Conservation (phyloP, 2,888 invertebrate genomes). For the Folsomia manolachei region DNA sequence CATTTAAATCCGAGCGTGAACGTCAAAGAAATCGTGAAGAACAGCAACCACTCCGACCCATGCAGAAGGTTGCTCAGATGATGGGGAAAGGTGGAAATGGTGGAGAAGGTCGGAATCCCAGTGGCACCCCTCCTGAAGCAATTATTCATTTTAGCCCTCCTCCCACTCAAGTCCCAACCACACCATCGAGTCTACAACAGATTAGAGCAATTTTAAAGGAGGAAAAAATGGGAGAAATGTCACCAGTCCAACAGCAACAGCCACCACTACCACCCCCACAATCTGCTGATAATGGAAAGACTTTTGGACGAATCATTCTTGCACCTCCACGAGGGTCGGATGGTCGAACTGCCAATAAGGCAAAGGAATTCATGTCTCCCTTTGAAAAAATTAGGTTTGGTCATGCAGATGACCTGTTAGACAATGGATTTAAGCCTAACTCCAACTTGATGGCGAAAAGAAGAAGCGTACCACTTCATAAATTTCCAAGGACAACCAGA, state of each 20-base stretch:
- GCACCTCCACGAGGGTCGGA: slow-evolving; percentile 49
- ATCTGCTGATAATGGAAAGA: slow-evolving; percentile 26
- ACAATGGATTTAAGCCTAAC: slow-evolving; percentile 34
- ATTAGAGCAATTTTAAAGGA: slow-evolving; percentile 75
- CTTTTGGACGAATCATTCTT: slow-evolving; percentile 47
- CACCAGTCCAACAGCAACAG: slow-evolving; percentile 49
- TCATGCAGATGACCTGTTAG: slow-evolving; percentile 46
- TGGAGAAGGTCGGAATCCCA: slow-evolving; percentile 54
- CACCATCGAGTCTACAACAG: slow-evolving; percentile 63
- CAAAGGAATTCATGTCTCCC: slow-evolving; percentile 49
- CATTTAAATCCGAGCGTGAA: slow-evolving; percentile 28
- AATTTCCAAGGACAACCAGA: too few species aligned
- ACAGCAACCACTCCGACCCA: slow-evolving; percentile 28
- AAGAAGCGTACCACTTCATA: slow-evolving; percentile 32
- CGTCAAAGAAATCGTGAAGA: slow-evolving; percentile 27
- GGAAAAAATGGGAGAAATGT: slow-evolving; percentile 71
- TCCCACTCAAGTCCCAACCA: slow-evolving; percentile 44
- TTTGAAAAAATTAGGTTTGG: slow-evolving; percentile 51
- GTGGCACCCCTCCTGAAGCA: slow-evolving; percentile 39
- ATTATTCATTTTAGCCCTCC: slow-evolving; percentile 39
- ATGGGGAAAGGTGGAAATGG: slow-evolving; percentile 57
- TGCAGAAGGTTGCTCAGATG: slow-evolving; percentile 54
- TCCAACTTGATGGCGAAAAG: slow-evolving; percentile 40
- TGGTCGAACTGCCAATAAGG: slow-evolving; percentile 49
- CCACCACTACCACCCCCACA: not conserved